Evolutionary conservation across 2,888 invertebrate genomes (phyloP).

Genomic region (Limulus polyphemus): DNA sequence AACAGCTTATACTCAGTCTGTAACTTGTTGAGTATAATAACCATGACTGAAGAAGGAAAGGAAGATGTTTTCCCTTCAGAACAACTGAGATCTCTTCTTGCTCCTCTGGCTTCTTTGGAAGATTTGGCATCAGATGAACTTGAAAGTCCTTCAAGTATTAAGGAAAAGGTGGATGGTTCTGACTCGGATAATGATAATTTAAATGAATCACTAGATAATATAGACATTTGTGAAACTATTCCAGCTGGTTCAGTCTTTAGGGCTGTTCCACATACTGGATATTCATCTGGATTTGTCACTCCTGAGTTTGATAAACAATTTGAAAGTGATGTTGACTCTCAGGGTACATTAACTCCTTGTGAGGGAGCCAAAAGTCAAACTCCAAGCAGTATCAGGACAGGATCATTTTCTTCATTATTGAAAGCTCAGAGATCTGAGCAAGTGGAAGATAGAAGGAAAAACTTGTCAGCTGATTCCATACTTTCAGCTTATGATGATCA

Average conservation of each 20-base stretch:
- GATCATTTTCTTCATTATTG: background rate
- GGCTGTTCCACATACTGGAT: constrained; percentile 18
- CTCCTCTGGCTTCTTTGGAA: constrained; percentile 88
- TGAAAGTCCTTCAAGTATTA: constrained; percentile 39
- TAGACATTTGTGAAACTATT: no score
- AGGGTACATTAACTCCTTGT: constrained; percentile 19
- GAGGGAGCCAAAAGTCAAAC: constrained; percentile 7
- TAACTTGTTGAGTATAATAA: no score
- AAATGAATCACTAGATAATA: background rate
- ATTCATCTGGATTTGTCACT: constrained; percentile 17
- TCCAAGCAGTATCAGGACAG: constrained; percentile 11
- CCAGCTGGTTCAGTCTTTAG: no score
- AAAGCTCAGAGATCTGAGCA: background rate
- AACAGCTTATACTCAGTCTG: no score
- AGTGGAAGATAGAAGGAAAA: constrained; percentile 11
- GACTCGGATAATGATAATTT: constrained; percentile 1
- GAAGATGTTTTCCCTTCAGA: constrained; percentile 25
- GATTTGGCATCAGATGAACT: constrained; percentile 60
- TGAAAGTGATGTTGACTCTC: constrained; percentile 16
- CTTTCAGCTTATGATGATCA: constrained; percentile 6
- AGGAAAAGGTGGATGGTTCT: constrained; percentile 10
- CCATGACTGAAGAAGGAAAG: background rate
- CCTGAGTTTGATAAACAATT: constrained; percentile 8
- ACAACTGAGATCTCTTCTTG: constrained; percentile 67
- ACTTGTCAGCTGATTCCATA: constrained; percentile 15